These are phyloP conservation scores for Pemphigus obesinymphae DNA, from an alignment of 1,140 invertebrate genomes.

Conservation along the genomic window DNA sequence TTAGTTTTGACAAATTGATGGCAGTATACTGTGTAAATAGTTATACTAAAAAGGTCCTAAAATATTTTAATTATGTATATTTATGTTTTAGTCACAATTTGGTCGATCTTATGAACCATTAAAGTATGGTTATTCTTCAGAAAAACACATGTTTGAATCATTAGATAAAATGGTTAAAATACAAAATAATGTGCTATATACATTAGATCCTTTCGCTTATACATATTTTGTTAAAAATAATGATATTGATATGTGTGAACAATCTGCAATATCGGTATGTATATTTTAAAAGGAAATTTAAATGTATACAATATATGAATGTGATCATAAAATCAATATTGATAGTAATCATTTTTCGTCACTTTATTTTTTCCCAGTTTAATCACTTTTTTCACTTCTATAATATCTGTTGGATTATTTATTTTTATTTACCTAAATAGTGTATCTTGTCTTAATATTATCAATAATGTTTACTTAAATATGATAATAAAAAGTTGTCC, in stretches of 20 bases:
- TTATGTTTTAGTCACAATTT: not conserved
- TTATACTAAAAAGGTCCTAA: not conserved
- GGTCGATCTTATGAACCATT: constrained; percentile 14
- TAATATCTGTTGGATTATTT: too few species aligned
- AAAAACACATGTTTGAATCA: constrained; percentile 28
- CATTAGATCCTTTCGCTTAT: not conserved
- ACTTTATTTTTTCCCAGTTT: too few species aligned
- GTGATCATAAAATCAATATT: too few species aligned
- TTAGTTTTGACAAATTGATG: not conserved
- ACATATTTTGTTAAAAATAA: not conserved
- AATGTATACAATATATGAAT: too few species aligned
- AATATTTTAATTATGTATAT: not conserved
- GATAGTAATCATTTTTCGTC: too few species aligned
- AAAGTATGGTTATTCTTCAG: constrained; percentile 22
- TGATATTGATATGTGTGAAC: not conserved
- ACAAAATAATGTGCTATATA: not conserved
- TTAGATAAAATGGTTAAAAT: constrained; percentile 18
- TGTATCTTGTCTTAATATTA: too few species aligned
- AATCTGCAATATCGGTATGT: not conserved
- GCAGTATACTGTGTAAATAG: constrained; percentile 8
- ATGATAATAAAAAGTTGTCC: too few species aligned
- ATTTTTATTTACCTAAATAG: too few species aligned
- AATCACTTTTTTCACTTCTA: too few species aligned
- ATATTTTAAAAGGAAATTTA: too few species aligned
- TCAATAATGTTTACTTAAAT: too few species aligned